Percentiles rank a stretch among this genome's conserved stretches.
Evolutionary conservation across 2,113 vertebrate genomes (phyloP).

Genomic region (Natator depressus): DNA sequence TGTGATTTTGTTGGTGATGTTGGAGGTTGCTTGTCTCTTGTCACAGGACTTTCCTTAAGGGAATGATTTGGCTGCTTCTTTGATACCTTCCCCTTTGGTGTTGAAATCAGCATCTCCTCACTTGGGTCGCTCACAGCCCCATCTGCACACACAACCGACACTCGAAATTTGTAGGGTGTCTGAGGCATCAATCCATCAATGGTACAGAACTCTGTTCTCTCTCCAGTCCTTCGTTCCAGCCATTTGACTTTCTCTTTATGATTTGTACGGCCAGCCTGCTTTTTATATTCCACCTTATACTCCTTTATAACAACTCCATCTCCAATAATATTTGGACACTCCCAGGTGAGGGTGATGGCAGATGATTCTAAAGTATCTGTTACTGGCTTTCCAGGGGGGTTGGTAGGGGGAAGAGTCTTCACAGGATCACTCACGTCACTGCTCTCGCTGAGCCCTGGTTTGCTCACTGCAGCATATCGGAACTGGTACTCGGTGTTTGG

Average conservation of each 20-base stretch:
- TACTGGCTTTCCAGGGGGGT: neutral
- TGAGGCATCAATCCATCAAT: neutral
- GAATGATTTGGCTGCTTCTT: no score
- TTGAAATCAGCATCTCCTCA: neutral
- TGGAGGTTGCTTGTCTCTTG: no score
- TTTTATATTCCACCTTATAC: constrained; percentile 1
- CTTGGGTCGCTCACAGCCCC: neutral
- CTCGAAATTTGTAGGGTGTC: neutral
- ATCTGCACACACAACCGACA: neutral
- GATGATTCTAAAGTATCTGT: neutral
- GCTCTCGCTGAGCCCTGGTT: neutral
- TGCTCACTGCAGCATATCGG: neutral
- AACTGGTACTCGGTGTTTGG: neutral
- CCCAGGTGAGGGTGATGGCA: neutral
- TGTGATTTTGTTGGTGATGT: no score
- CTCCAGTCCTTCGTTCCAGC: neutral
- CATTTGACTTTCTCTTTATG: neutral
- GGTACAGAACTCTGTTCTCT: neutral
- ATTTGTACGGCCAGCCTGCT: no score
- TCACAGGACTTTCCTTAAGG: no score
- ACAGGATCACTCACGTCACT: neutral
- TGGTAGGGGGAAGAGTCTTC: neutral
- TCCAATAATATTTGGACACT: neutral
- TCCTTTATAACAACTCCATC: neutral
- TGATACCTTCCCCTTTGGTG: neutral